A percentile compares a stretch with the other conserved stretches of the same genome.
Evolutionary conservation across 2,113 vertebrate genomes (phyloP).

Genomic region (Eptesicus fuscus): DNA sequence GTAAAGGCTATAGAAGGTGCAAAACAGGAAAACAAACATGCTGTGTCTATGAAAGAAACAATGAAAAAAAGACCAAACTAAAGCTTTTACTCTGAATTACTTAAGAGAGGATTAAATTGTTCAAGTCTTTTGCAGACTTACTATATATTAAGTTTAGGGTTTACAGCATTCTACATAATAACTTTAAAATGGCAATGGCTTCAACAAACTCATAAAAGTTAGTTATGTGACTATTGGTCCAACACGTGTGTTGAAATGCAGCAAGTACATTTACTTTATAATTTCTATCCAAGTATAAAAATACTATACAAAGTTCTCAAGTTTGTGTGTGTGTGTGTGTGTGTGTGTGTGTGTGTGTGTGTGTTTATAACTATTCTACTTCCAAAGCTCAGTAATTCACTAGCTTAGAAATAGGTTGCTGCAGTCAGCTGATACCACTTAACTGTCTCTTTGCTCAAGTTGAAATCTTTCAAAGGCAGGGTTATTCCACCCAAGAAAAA

Average conservation of each 20-base stretch:
- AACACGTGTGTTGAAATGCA: constrained; percentile 65
- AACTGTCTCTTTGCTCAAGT: constrained; percentile 95
- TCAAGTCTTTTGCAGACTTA: constrained; percentile 60
- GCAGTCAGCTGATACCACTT: constrained; percentile 95
- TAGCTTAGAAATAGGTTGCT: constrained; percentile 87
- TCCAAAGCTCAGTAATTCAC: constrained; percentile 38
- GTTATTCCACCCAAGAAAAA: constrained; percentile 95
- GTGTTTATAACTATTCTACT: constrained; percentile 33
- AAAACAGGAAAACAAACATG: constrained; percentile 7
- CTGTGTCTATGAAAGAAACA: constrained; percentile 56
- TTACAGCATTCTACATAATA: constrained; percentile 42
- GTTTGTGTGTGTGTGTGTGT: neutral
- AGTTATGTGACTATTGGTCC: constrained; percentile 78
- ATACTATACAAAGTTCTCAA: constrained; percentile 68
- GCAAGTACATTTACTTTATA: constrained; percentile 67
- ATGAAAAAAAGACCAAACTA: constrained; percentile 27
- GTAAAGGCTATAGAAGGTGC: constrained; percentile 48
- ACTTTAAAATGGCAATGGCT: constrained; percentile 56
- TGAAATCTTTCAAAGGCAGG: constrained; percentile 95
- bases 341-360: neutral
- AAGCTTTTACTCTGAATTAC: constrained; percentile 41
- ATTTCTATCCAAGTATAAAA: constrained; percentile 79
- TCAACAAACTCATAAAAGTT: constrained; percentile 64
- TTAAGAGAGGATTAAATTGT: constrained; percentile 49
- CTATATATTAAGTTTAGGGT: constrained; percentile 44